Percentiles rank a stretch among this genome's conserved stretches.
Conservation (phyloP, 2,888 invertebrate species). For the Andrena camellia region DNA sequence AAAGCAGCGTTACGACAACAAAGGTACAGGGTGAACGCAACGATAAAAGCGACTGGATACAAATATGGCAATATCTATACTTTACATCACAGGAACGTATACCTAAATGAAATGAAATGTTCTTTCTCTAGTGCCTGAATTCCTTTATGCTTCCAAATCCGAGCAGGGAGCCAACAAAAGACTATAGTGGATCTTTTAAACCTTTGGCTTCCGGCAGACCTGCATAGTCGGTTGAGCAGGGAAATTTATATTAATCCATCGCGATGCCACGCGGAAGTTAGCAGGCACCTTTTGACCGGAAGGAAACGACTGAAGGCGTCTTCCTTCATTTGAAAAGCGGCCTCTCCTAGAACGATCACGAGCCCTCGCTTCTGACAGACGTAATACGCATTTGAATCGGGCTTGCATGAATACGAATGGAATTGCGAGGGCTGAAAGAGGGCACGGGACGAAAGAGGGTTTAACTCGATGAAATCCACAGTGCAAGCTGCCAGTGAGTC, state of each 20-base stretch:
- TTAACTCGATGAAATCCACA: constrained; percentile 71
- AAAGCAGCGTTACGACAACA: background rate
- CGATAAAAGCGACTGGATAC: background rate
- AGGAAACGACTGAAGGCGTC: constrained; percentile 49
- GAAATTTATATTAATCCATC: constrained; percentile 59
- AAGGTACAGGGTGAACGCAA: background rate
- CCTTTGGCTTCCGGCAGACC: background rate
- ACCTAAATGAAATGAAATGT: too few relatives aligned
- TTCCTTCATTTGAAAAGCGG: constrained; percentile 50
- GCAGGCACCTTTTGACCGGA: constrained; percentile 65
- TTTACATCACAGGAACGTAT: too few relatives aligned
- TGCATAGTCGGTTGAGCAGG: constrained; percentile 14
- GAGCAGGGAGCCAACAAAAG: too few relatives aligned
- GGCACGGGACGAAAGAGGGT: constrained; percentile 48
- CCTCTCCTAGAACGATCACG: constrained; percentile 51
- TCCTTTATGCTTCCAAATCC: too few relatives aligned
- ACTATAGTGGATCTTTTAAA: too few relatives aligned
- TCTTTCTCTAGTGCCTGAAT: too few relatives aligned
- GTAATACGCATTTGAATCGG: constrained; percentile 78
- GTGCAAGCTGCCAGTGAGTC: constrained; percentile 46
- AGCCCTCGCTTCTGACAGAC: constrained; percentile 71
- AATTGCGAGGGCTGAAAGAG: constrained; percentile 50
- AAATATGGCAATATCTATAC: background rate
- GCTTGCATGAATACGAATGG: constrained; percentile 77
- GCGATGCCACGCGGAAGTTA: constrained; percentile 46